Evolutionary conservation across 2,797 vertebrate genomes (phyloP), one percentile per base, ranked within the genome.

Genomic region (Centroberyx gerrardi): DNA sequence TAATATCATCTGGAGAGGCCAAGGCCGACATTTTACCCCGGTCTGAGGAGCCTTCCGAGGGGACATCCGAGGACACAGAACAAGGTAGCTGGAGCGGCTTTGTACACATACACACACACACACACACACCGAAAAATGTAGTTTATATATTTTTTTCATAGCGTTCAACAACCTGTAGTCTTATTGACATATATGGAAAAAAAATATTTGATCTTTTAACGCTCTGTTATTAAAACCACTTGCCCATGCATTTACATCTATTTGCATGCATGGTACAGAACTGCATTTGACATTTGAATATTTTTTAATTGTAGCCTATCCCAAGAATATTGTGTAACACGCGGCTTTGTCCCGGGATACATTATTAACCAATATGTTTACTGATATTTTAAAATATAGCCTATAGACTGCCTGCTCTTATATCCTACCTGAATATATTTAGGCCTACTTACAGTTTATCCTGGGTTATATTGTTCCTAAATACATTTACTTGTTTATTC

Each of bases 21-120:
- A 72, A 84, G 92, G 90, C 92, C 80, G 90, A 93, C 91, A 93
- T 93, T 93, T 93, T 90, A 73, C 64, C 86, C 86, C 83, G 82
- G 88, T 89, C 90, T 78, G 85, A 82, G 81, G 84, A 85, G 86
- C 84, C 85, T 80, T 86, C 87, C 82, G 80, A 61, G 85, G 84
- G 90, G 90, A 91, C 91, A 89, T 81, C 81, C 81, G 87, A 87
- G 91, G 91, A 91, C 88, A 85, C 86, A 83, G 72, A 70, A 58
- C 66, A 77, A 91, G 93, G 93, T 81, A 78, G 58, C 54, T 36
- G 42, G 42, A 12, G 13, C 9, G 12, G 9, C 42, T 14, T 44
- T 44, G 42, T 44, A 8, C 33, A 4, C 13, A 48, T 44, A 8
- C 33, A 4, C 13, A 48, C 5, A 48, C 4, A 17, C 13, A 48